Conservation (phyloP, 2,797 vertebrate genomes). For the Dryobates pubescens region DNA sequence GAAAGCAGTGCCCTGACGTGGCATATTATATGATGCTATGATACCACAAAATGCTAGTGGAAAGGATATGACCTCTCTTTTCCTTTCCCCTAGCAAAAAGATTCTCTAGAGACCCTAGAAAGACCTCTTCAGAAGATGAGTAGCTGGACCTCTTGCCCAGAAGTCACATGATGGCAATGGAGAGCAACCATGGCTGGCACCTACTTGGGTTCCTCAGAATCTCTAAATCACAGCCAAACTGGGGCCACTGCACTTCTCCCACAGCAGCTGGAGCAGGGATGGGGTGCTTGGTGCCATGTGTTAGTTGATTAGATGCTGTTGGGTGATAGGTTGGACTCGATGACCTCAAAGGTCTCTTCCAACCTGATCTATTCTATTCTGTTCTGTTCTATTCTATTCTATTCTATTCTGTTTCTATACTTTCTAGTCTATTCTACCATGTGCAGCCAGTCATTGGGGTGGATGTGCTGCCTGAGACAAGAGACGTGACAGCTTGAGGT, state of each 20-base stretch:
- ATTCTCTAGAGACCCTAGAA: neutral
- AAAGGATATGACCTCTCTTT: constrained; percentile 17
- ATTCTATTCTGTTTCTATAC: no score
- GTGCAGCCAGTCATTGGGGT: neutral
- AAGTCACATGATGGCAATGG: neutral
- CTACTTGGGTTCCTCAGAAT: neutral
- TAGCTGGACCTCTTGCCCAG: neutral
- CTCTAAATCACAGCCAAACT: neutral
- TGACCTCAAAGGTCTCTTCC: no score
- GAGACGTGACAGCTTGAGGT: neutral
- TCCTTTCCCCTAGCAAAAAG: neutral
- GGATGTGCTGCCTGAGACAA: neutral
- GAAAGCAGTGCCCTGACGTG: neutral
- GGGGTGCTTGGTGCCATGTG: no score
- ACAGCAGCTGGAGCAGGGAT: neutral
- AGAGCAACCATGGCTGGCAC: fast-evolving
- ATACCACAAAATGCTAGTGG: neutral
- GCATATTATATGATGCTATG: neutral
- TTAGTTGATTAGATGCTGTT: no score
- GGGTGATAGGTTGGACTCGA: no score
- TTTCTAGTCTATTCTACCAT: no score
- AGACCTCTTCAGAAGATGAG: neutral
- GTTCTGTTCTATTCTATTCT: no score
- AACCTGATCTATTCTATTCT: no score
- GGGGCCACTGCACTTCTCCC: neutral